Percentiles rank a stretch among this genome's conserved stretches.
These are phyloP conservation scores for Aleiodes testaceus DNA, from an alignment of 2,888 invertebrate genomes.

Conservation along the genomic window DNA sequence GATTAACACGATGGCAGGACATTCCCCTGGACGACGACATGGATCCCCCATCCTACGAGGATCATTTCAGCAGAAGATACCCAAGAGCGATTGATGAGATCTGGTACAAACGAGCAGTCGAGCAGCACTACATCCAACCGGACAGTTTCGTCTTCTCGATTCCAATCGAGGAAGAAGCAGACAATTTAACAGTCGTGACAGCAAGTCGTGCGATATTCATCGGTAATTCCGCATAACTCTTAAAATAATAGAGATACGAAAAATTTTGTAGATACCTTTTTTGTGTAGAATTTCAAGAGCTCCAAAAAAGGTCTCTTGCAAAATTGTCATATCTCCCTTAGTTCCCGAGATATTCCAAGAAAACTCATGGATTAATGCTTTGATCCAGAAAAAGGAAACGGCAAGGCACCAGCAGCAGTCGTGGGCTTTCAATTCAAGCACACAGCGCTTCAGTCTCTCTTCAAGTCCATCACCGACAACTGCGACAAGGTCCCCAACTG, in stretches of 20 bases:
- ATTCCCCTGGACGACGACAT: conserved; percentile 76
- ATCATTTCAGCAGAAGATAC: conserved; percentile 83
- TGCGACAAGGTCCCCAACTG: conserved; percentile 63
- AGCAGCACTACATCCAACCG: conserved; percentile 85
- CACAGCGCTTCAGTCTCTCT: conserved; percentile 82
- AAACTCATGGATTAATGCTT: no score
- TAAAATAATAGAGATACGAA: no score
- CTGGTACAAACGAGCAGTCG: conserved; percentile 92
- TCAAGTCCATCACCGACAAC: conserved; percentile 85
- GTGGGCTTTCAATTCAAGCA: conserved; percentile 87
- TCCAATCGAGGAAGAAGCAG: conserved; percentile 79
- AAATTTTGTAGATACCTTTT: no score
- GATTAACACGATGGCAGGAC: conserved; percentile 91
- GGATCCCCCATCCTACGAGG: conserved; percentile 68
- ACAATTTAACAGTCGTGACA: conserved; percentile 82
- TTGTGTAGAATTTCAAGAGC: no score
- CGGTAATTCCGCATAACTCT: conserved; percentile 60
- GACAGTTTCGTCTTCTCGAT: conserved; percentile 89
- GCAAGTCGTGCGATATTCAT: conserved; percentile 88
- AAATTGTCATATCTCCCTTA: no score
- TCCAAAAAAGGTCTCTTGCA: no score
- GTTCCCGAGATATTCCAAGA: no score
- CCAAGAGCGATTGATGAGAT: conserved; percentile 88
- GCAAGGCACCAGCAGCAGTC: conserved; percentile 75
- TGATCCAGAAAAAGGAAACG: conserved; percentile 58